Evolutionary conservation across 1,140 invertebrate genomes (phyloP).

Genomic region (Macrotrachela quadricornifera): DNA sequence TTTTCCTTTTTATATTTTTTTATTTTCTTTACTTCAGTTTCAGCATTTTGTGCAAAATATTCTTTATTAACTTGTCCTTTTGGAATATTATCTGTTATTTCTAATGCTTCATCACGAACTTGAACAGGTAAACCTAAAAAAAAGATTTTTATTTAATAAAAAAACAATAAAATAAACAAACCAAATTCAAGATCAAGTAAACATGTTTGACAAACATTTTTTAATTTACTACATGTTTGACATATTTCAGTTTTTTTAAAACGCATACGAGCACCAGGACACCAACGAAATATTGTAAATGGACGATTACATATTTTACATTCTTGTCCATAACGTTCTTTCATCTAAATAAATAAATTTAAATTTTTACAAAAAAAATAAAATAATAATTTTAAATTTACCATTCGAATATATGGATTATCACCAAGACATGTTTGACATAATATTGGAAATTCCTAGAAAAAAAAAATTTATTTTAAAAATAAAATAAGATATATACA

Average conservation of each 20-base stretch:
- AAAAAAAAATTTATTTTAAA: no score
- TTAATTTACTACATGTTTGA: constrained; percentile 89
- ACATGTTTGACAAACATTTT: constrained; percentile 99
- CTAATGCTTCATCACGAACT: constrained; percentile 80
- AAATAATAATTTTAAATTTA: constrained; percentile 30
- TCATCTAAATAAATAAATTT: constrained; percentile 45
- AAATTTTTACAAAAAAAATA: neutral
- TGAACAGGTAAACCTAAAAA: constrained; percentile 37
- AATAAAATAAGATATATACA: no score
- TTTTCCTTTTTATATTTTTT: neutral
- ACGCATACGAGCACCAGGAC: constrained; percentile 87
- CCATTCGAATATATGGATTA: constrained; percentile 96
- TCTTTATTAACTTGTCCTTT: constrained; percentile 96
- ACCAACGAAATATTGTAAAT: constrained; percentile 88
- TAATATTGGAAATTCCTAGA: constrained; percentile 60
- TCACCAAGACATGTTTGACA: constrained; percentile 97
- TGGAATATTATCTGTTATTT: constrained; percentile 78
- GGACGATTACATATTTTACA: constrained; percentile 95
- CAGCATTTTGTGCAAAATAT: constrained; percentile 67
- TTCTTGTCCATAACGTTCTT: constrained; percentile 92
- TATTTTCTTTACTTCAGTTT: constrained; percentile 21
- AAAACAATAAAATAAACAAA: constrained; percentile 8
- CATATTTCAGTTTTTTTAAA: constrained; percentile 99
- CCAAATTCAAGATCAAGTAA: constrained; percentile 92
- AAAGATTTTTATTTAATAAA: constrained; percentile 1